Base-by-base conservation (phyloP, 2,888 invertebrate genomes). In the Lasioglossum marginatum region DNA sequence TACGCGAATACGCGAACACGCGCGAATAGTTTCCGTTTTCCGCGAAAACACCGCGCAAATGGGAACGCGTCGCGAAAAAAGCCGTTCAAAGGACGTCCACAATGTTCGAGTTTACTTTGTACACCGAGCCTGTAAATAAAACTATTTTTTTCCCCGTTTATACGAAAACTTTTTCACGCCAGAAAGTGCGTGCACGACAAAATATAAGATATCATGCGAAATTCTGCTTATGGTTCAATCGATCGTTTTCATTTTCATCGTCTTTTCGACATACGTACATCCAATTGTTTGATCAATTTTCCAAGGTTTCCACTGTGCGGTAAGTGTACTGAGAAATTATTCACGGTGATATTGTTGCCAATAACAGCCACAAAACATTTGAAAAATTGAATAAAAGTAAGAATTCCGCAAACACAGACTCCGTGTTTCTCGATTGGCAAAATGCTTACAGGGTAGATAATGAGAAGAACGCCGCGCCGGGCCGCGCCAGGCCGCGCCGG, bases 91-190 rank as follows among this genome's bases (percentile, higher is more conserved):
- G 31, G 66, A 23, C 10, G 12, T 37, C 8, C 37, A 10, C 37
- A 23, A 19, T 68, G 23, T 68, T 68, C 37, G 23, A 68, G 68
- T 68, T 68, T 68, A 68, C 23, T 37, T 37, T 68, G 68, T 68
- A 37, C 37, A 37, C 0, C 37, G 68, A 10, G 19, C 34, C 37
- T 10, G 4, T 68, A 37, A 37, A 23, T 37, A 37, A 23, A 68
- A 23, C 8, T 37, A 68, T 19, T 37, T 68, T 68, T 37, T 66
- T 4, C 31, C 3, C 34, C 19, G 23, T 19, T 16, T 34, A 10
- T 12, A 31, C 63, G 31, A 16, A 31, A 16, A 6, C 1, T 34
- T 34, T 19, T 14, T 2, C 43, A 4, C 34, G 31, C 1, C 19
- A 3, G 23, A 37, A 66, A 34, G 37, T 16, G n/a, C 57, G 60